Conservation (phyloP, 2,797 vertebrate species). For the Gallinago nigripennis region DNA sequence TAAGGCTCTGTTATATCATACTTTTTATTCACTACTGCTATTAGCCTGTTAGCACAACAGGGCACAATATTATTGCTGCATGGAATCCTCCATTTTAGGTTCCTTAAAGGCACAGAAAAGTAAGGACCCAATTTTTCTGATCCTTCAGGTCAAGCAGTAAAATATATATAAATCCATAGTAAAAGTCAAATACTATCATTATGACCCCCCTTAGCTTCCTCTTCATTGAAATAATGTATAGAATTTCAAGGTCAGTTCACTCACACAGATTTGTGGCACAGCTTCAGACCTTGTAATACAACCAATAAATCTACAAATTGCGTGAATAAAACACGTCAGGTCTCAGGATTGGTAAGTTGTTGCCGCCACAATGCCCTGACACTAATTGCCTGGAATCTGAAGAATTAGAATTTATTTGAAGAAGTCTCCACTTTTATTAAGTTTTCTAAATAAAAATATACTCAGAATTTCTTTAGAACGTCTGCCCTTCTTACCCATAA, state of each 20-base stretch:
- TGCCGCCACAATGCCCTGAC: background rate
- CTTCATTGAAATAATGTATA: background rate
- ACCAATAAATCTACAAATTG: background rate
- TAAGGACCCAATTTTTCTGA: background rate
- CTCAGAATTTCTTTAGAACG: background rate
- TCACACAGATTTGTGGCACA: background rate
- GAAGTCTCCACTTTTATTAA: background rate
- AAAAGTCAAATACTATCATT: background rate
- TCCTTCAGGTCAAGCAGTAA: background rate
- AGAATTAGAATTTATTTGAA: background rate
- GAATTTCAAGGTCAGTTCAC: background rate
- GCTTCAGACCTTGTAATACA: background rate
- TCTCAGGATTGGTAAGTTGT: background rate
- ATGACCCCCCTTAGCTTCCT: background rate
- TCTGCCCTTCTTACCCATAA: background rate
- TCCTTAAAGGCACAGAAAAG: background rate
- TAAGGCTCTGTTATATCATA: background rate
- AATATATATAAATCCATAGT: background rate
- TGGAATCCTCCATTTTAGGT: background rate
- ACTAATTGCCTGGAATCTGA: background rate
- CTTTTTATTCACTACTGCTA: background rate
- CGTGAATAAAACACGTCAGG: background rate
- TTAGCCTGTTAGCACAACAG: background rate
- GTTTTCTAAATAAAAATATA: background rate
- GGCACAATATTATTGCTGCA: background rate